Conservation (phyloP, 1,140 invertebrate genomes). For the Conopomorpha cramerella region DNA sequence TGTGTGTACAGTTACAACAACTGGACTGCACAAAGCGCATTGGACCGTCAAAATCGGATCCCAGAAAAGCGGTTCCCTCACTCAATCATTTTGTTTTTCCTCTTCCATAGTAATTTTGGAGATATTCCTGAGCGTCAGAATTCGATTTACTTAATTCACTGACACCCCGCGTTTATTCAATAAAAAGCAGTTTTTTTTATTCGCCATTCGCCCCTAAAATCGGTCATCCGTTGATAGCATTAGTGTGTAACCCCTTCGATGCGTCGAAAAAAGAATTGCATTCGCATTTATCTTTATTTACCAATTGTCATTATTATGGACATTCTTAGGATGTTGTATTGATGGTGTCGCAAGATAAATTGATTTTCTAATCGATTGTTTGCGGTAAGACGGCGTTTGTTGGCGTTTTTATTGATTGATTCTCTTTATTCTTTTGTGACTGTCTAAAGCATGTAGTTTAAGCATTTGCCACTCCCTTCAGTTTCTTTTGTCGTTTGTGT, state of each 20-base stretch:
- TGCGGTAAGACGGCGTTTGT: constrained; percentile 23
- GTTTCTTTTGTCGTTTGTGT: constrained; percentile 13
- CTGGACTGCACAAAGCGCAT: constrained; percentile 13
- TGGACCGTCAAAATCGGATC: constrained; percentile 26
- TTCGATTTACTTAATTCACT: constrained; percentile 46
- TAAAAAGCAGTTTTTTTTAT: constrained; percentile 27
- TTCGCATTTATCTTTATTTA: constrained; percentile 32
- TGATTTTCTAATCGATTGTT: constrained; percentile 21
- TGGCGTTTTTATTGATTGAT: constrained; percentile 12
- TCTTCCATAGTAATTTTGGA: constrained; percentile 35
- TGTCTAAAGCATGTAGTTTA: no score
- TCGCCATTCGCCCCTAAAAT: constrained; percentile 15
- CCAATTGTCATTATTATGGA: constrained; percentile 23
- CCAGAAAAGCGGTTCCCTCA: constrained; percentile 24
- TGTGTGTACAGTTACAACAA: no score
- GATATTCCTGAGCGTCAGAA: constrained; percentile 36
- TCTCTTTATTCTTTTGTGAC: constrained; percentile 5
- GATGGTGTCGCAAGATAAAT: background rate
- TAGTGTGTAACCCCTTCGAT: constrained; percentile 31
- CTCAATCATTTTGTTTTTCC: constrained; percentile 35
- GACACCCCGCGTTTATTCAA: constrained; percentile 1
- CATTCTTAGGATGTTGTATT: background rate
- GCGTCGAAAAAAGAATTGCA: constrained; percentile 25
- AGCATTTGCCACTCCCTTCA: constrained; percentile 20
- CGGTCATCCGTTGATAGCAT: constrained; percentile 28